A percentile compares a stretch with the other conserved stretches of the same genome.
These are phyloP conservation scores for Parotia lawesii DNA, from an alignment of 2,113 vertebrate species.

Conservation along the genomic window DNA sequence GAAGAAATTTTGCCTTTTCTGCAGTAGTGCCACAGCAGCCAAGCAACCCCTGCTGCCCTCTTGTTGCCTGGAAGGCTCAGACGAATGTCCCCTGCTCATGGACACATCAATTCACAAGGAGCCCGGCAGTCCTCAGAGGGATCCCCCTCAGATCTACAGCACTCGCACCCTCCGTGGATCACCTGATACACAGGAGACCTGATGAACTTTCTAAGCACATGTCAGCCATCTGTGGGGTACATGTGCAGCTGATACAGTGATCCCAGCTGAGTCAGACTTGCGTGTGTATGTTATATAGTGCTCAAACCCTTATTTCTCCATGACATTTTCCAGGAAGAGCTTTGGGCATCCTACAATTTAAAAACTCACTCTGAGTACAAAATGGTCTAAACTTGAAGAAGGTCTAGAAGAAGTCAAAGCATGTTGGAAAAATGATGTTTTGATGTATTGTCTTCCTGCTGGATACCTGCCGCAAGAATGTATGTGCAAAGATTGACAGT, in stretches of 20 bases:
- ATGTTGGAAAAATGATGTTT: neutral
- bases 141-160: neutral
- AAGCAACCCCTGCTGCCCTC: neutral
- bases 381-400: neutral
- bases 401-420: neutral
- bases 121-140: fast-evolving
- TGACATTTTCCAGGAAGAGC: neutral
- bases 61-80: neutral
- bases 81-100: fast-evolving
- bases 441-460: neutral
- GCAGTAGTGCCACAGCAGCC: neutral
- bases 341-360: neutral
- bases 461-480: neutral
- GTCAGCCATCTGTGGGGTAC: neutral
- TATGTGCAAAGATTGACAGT: neutral
- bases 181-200: neutral
- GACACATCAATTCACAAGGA: neutral
- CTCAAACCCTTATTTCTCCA: neutral
- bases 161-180: neutral
- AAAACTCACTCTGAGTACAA: neutral
- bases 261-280: neutral
- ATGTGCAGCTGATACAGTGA: neutral
- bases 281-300: neutral
- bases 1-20: neutral
- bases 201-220: neutral